Conservation (phyloP, 1,140 invertebrate species). For the Drosophila saltans region DNA sequence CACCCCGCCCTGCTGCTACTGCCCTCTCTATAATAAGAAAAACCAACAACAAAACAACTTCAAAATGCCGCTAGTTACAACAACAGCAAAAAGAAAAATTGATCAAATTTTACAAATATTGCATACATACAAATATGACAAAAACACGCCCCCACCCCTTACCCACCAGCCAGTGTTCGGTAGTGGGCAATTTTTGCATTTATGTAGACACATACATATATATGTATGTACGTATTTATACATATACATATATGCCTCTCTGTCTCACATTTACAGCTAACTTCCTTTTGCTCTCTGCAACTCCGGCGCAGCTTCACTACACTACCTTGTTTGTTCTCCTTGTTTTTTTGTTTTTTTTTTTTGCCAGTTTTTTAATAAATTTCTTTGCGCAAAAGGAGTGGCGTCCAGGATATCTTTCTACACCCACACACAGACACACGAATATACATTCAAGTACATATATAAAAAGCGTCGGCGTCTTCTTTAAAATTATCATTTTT, state of each 20-base stretch:
- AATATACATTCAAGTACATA: background rate
- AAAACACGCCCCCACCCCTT: background rate
- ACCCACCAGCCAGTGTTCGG: background rate
- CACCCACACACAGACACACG: conserved; percentile 31
- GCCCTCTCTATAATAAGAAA: background rate
- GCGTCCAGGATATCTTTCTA: conserved; percentile 60
- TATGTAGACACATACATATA: background rate
- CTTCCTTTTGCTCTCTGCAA: conserved; percentile 47
- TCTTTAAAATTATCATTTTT: background rate
- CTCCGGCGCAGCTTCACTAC: conserved; percentile 68
- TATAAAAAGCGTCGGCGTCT: conserved; percentile 3
- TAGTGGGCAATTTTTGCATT: conserved; percentile 6
- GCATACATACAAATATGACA: background rate
- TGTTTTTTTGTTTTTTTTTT: conserved; percentile 24
- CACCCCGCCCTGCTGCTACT: background rate
- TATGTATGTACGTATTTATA: background rate
- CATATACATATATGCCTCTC: conserved; percentile 4
- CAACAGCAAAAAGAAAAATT: background rate
- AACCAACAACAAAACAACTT: background rate
- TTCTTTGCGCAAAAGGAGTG: conserved; percentile 76
- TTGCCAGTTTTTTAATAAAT: conserved; percentile 48
- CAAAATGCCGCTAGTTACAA: conserved; percentile 12
- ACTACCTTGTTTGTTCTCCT: conserved; percentile 39
- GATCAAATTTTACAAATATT: conserved; percentile 3
- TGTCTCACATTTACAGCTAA: conserved; percentile 2